phyloP scores from a whole-genome alignment of 2,888 invertebrate species.

The Eilema depressum region DNA sequence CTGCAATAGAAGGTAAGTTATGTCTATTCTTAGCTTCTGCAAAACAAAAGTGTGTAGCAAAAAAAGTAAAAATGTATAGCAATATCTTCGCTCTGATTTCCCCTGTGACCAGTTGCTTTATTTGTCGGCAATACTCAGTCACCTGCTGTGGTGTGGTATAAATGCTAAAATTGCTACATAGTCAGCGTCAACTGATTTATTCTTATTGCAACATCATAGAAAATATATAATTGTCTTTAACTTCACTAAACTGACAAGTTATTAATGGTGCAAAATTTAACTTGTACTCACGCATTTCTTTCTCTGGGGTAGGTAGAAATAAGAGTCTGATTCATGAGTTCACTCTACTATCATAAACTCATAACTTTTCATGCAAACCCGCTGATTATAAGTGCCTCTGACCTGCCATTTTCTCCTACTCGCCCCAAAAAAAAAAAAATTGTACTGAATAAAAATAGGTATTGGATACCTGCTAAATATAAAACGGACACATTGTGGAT shows the following conservation, averaged over 20 bases:
- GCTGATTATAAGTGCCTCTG: background rate
- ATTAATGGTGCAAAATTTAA: no score
- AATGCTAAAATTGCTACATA: background rate
- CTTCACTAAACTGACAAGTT: no score
- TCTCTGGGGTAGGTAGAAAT: no score
- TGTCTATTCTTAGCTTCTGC: background rate
- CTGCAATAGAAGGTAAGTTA: background rate
- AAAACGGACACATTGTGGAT: slow-evolving; percentile 37
- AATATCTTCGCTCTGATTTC: slow-evolving; percentile 12
- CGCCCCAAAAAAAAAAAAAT: no score
- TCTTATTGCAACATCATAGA: background rate
- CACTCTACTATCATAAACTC: no score
- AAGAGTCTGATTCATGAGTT: no score
- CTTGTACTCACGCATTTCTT: no score
- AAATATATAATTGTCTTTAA: background rate
- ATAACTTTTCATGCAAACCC: no score
- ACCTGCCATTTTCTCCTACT: background rate
- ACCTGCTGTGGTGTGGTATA: slow-evolving; percentile 4
- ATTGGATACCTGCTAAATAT: slow-evolving; percentile 31
- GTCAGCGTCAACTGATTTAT: background rate
- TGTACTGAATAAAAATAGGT: background rate
- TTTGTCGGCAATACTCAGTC: slow-evolving; percentile 15
- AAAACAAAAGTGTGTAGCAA: background rate
- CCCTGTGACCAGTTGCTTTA: slow-evolving; percentile 11
- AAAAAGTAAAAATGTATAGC: slow-evolving; percentile 1